Conservation (phyloP, 2,113 vertebrate genomes). For the Tragelaphus buxtoni region DNA sequence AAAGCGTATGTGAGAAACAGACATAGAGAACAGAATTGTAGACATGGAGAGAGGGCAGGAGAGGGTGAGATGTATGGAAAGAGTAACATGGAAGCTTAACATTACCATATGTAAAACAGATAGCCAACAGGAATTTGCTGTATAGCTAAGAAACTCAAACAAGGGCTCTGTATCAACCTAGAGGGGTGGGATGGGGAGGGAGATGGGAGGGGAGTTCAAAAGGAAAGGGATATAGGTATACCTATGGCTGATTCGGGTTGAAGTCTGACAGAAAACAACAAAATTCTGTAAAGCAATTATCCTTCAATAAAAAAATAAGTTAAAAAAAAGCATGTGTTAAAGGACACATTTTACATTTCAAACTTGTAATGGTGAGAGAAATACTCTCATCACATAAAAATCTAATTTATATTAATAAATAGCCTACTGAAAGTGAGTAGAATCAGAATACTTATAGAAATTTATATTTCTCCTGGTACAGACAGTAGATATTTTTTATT, state of each 20-base stretch:
- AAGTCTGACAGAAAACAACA: not conserved
- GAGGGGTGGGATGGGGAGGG: not conserved
- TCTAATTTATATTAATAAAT: not conserved
- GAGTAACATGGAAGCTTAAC: not conserved
- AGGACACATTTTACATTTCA: not conserved
- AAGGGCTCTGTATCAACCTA: not conserved
- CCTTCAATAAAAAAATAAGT: not conserved
- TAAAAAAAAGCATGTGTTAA: not conserved
- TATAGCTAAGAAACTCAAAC: not conserved
- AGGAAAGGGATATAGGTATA: not conserved
- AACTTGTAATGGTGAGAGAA: not conserved
- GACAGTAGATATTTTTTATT: not conserved
- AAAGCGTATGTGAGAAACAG: not conserved
- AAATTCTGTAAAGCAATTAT: not conserved
- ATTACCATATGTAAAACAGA: not conserved
- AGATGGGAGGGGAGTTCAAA: not conserved
- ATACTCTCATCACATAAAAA: not conserved
- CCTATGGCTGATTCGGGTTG: not conserved
- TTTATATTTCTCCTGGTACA: not conserved
- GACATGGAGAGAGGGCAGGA: not conserved
- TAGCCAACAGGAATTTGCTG: not conserved
- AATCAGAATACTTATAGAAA: not conserved
- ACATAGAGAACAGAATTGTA: not conserved
- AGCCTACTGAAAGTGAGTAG: not conserved
- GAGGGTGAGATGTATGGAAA: not conserved